Percentiles rank a stretch among this genome's conserved stretches.
Conservation (phyloP, 23 tunicate genomes). For the Halocynthia aurantium region DNA sequence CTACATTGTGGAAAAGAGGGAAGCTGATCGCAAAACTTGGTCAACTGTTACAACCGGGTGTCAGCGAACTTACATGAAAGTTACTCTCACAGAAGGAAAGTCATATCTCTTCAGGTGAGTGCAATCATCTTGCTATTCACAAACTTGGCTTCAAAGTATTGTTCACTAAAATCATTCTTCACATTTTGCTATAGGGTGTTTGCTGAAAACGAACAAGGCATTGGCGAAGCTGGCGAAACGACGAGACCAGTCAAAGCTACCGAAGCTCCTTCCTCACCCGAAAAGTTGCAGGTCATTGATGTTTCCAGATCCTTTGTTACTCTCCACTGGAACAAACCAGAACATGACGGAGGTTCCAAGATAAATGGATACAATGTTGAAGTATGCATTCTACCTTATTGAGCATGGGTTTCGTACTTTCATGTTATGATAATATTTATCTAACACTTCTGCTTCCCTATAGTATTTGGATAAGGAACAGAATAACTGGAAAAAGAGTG, state of each 20-base stretch:
- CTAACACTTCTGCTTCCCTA: neutral
- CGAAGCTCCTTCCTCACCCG: constrained; percentile 65
- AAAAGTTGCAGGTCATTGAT: constrained; percentile 47
- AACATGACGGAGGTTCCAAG: constrained; percentile 70
- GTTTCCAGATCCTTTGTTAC: constrained; percentile 56
- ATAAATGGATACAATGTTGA: constrained; percentile 65
- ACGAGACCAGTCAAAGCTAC: constrained; percentile 53
- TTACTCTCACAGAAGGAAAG: constrained; percentile 49
- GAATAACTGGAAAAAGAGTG: constrained; percentile 30
- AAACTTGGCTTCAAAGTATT: too few species aligned
- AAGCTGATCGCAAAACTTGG: constrained; percentile 34
- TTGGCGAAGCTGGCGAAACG: constrained; percentile 76
- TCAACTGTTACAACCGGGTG: constrained; percentile 28
- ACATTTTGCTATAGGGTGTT: constrained; percentile 32
- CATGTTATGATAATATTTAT: neutral
- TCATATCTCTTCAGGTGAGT: constrained; percentile 45
- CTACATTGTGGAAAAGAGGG: constrained; percentile 87
- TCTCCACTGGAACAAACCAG: constrained; percentile 82
- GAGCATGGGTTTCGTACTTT: neutral
- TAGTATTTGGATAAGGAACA: constrained; percentile 65
- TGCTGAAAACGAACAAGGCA: constrained; percentile 93
- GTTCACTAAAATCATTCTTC: neutral
- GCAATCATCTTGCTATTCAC: neutral
- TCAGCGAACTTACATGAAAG: constrained; percentile 44
- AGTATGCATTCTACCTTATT: constrained; percentile 3